phyloP scores from a whole-genome alignment of 2,113 vertebrate genomes.

The Burhinus oedicnemus region DNA sequence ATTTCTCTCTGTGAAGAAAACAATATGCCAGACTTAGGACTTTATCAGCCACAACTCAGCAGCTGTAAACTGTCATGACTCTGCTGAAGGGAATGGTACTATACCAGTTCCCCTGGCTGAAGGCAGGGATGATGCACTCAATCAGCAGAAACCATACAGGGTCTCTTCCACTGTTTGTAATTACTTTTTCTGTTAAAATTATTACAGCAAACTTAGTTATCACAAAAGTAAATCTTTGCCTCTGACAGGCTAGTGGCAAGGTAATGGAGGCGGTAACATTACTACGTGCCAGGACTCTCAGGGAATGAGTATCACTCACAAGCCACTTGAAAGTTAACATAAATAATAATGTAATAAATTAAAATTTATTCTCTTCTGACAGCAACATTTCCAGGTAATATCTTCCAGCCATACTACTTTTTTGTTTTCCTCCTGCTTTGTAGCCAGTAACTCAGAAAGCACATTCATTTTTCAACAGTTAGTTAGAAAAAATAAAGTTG shows the following conservation, averaged over 20 bases:
- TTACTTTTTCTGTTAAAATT: neutral
- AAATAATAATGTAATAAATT: neutral
- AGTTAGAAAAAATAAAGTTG: neutral
- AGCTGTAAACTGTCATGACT: neutral
- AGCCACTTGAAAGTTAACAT: neutral
- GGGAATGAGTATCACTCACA: neutral
- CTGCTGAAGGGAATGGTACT: neutral
- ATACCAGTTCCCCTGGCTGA: neutral
- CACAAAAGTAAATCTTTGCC: neutral
- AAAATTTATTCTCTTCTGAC: neutral
- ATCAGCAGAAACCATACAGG: neutral
- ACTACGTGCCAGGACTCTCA: neutral
- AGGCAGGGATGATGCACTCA: neutral
- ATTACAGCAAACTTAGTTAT: neutral
- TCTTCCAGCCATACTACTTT: neutral
- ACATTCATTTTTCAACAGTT: neutral
- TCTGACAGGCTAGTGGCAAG: neutral
- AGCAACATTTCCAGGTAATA: neutral
- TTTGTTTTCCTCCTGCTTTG: neutral
- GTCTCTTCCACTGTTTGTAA: neutral
- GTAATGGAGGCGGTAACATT: neutral
- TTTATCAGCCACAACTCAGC: neutral
- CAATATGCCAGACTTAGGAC: neutral
- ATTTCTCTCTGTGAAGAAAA: neutral
- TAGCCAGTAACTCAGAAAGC: neutral